phyloP scores from a whole-genome alignment of 1,140 invertebrate species.

The Microplitis demolitor region DNA sequence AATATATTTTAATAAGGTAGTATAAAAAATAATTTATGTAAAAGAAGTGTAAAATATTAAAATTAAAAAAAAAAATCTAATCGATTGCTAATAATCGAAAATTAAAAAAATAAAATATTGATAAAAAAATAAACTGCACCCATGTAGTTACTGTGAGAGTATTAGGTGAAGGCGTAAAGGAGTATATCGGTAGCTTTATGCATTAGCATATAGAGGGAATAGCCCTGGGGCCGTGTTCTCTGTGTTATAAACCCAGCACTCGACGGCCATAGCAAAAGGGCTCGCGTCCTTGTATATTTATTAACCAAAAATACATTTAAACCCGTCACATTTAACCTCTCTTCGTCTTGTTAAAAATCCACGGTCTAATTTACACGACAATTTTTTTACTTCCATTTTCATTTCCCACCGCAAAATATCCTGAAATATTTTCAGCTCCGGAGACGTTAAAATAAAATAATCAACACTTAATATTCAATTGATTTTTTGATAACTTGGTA shows the following conservation, averaged over 20 bases:
- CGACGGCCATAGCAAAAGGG: constrained; percentile 18
- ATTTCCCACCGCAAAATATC: neutral
- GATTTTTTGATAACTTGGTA: neutral
- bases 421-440: too few relatives aligned
- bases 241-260: constrained; percentile 35
- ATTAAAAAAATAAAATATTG: neutral
- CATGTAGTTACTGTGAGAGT: neutral
- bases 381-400: neutral
- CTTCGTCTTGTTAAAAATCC: constrained; percentile 31
- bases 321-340: constrained; percentile 35
- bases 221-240: constrained; percentile 42
- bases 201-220: constrained; percentile 61
- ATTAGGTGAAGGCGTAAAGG: constrained; percentile 48
- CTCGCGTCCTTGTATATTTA: constrained; percentile 45
- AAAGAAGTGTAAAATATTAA: neutral
- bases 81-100: neutral
- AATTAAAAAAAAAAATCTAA: neutral
- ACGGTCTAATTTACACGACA: constrained; percentile 7
- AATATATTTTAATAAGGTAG: neutral
- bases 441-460: too few relatives aligned
- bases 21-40: neutral
- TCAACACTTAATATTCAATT: neutral
- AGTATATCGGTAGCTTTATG: constrained; percentile 52
- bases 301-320: constrained; percentile 54
- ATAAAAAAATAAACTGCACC: neutral